Base-by-base conservation (phyloP, 2,888 invertebrate species). In the Eumacrocentrus americanus region DNA sequence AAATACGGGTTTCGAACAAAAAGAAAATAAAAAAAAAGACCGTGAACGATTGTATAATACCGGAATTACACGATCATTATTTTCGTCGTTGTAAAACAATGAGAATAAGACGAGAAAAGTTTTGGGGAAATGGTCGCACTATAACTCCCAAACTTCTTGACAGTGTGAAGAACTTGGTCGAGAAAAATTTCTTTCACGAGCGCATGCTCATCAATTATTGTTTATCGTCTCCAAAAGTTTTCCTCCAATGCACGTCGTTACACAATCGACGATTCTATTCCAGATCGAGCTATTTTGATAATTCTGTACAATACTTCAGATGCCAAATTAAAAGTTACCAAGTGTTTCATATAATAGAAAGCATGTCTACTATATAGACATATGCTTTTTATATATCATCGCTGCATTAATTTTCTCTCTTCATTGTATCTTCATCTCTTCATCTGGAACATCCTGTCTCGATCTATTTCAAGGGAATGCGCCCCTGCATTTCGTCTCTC, bases 271-370 rank as follows among this genome's bases (percentile, higher is more conserved):
- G 35, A 48, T n/a, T n/a, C 18, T 11, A 29, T 5, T 18, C 12
- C 14, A 7, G 12, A 12, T 18, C 9, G 35, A 12, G 20, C n/a
- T 23, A 40, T 22, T 53, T 51, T 18, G 62, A 70, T 70, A 70
- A 70, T 70, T 67, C 65, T 67, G n/a, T n/a, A 70, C 65, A 65
- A 71, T 64, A 65, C 65, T 64, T 53, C 47, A 40, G 54, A 56
- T 58, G 18, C 55, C 44, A 48, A 58, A 38, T 46, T 56, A 54
- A 68, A 70, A 70, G 64, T 71, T 70, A 35, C n/a, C 23, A 52
- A 60, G 59, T 68, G 67, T 70, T 70, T 64, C 65, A 68, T 65
- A 70, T 61, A 65, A 66, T n/a, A n/a, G n/a, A n/a, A n/a, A n/a
- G n/a, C n/a, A n/a, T n/a, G n/a, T n/a, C n/a, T n/a, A n/a, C n/a